Evolutionary conservation across 2,888 invertebrate genomes (phyloP), one percentile per base, ranked within the genome.

Genomic region (Drosophila recens): DNA sequence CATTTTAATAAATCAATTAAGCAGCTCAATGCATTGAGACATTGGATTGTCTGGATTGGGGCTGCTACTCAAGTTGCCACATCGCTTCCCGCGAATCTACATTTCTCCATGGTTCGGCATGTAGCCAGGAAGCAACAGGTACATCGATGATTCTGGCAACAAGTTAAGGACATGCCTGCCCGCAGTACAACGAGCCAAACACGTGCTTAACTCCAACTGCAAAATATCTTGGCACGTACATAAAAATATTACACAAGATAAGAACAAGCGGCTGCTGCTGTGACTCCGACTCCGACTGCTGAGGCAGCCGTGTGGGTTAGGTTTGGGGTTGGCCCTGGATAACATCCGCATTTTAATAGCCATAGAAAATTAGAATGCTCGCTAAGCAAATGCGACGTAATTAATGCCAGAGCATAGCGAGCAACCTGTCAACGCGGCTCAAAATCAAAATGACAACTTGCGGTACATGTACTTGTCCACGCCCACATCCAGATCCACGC

Each of bases 1-100:
- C 81, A 83, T 83, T 73, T 74, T 67, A 88, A 90, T 90, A 86
- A 86, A 86, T 86, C 90, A 88, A 86, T 86, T 88, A 84, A 79
- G 72, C 71, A 54, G 63, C 61, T 48, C 58, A 72, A 78, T 67
- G 53, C 52, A 72, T 79, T 67, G 61, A 58, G 57, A 57, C 57
- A 61, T 74, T 72, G 69, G 49, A 5, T n/a, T 15, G 49, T 33
- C 52, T 56, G 38, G 13, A 45, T 63, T 66, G 49, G 65, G 4
- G 64, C 74, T 67, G 78, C 89, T 79, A 75, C 81, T 87, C 87
- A 81, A 69, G 79, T 80, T 82, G 88, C 83, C 64, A 42, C 46
- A 74, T 79, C 79, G 79, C 61, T 88, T 87, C 84, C 72, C 89
- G 84, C 87, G 89, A 79, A 80, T 87, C 86, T 87, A 80, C 77